These are phyloP conservation scores for Calameuta pallipes DNA, from an alignment of 2,888 invertebrate species.

Conservation along the genomic window DNA sequence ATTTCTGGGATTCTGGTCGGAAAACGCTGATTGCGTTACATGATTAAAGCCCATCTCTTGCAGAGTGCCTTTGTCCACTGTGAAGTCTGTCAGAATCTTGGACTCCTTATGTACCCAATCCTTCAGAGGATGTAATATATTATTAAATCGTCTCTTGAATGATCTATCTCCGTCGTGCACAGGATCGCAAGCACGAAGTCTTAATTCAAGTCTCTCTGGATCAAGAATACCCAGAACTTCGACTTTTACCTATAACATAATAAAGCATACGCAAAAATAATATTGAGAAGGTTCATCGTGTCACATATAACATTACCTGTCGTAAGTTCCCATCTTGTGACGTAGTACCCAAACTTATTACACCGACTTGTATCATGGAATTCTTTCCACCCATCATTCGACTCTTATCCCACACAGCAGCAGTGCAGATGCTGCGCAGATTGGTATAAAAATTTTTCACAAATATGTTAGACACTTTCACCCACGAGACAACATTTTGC, in stretches of 20 bases:
- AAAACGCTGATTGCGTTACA: constrained; percentile 73
- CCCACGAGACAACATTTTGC: constrained; percentile 90
- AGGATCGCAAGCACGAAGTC: constrained; percentile 86
- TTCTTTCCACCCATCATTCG: constrained; percentile 77
- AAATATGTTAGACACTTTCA: constrained; percentile 80
- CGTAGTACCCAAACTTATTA: constrained; percentile 88
- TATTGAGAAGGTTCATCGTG: background rate
- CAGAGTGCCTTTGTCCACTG: constrained; percentile 84
- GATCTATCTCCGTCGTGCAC: constrained; percentile 82
- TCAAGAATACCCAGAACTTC: constrained; percentile 89
- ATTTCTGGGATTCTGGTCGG: constrained; percentile 67
- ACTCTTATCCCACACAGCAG: constrained; percentile 83
- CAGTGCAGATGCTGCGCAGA: constrained; percentile 81
- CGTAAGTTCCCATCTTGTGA: constrained; percentile 75
- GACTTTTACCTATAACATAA: constrained; percentile 76
- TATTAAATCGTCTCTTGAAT: constrained; percentile 83
- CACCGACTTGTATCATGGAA: constrained; percentile 72
- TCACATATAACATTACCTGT: constrained; percentile 46
- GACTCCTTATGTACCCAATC: constrained; percentile 85
- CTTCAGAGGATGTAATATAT: constrained; percentile 82
- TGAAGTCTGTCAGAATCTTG: constrained; percentile 82
- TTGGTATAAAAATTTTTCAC: constrained; percentile 77
- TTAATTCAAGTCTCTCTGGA: constrained; percentile 73
- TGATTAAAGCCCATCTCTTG: constrained; percentile 83
- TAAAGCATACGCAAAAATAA: background rate